These are phyloP conservation scores for Coelopa pilipes DNA, from an alignment of 2,888 invertebrate species.

Conservation along the genomic window DNA sequence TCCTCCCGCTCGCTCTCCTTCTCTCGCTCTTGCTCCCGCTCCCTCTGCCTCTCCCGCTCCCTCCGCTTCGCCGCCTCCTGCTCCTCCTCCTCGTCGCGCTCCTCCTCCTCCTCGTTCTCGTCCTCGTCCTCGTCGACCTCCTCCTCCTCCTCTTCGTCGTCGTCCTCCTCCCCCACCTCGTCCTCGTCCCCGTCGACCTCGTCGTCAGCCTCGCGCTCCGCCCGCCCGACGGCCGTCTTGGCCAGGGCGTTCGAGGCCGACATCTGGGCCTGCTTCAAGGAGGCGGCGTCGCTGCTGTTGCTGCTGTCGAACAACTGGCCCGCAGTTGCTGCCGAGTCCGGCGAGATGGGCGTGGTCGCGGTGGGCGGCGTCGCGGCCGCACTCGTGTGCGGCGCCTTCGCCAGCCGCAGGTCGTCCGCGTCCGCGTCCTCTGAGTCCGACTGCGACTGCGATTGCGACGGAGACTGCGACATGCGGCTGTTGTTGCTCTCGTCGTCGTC, in stretches of 20 bases:
- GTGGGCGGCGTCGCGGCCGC: slow-evolving; percentile 54
- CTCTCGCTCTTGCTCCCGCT: not conserved
- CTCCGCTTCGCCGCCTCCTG: slow-evolving; percentile 27
- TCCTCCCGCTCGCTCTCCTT: slow-evolving; percentile 24
- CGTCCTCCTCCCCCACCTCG: slow-evolving; percentile 14
- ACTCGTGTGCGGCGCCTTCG: slow-evolving; percentile 55
- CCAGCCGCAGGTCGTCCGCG: slow-evolving; percentile 17
- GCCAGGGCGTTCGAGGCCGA: slow-evolving; percentile 58
- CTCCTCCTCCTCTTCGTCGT: slow-evolving; percentile 33
- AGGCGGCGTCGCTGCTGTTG: slow-evolving; percentile 60
- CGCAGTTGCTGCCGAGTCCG: slow-evolving; percentile 60
- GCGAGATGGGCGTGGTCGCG: slow-evolving; percentile 58
- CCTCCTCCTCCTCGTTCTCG: slow-evolving; percentile 1
- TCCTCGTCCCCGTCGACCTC: slow-evolving; percentile 34
- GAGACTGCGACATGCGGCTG: not conserved
- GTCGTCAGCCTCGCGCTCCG: slow-evolving; percentile 36
- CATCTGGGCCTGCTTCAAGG: slow-evolving; percentile 61
- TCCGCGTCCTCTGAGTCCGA: slow-evolving; percentile 4
- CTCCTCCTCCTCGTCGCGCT: slow-evolving; percentile 20
- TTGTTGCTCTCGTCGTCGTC: not conserved
- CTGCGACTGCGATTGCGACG: slow-evolving; percentile 4
- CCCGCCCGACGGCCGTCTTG: slow-evolving; percentile 48
- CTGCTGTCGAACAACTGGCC: slow-evolving; percentile 63
- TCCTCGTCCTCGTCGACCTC: slow-evolving; percentile 27
- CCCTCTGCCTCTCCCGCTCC: slow-evolving; percentile 27